These are phyloP conservation scores for Prionailurus bengalensis DNA, from an alignment of 2,113 vertebrate genomes.

Conservation along the genomic window DNA sequence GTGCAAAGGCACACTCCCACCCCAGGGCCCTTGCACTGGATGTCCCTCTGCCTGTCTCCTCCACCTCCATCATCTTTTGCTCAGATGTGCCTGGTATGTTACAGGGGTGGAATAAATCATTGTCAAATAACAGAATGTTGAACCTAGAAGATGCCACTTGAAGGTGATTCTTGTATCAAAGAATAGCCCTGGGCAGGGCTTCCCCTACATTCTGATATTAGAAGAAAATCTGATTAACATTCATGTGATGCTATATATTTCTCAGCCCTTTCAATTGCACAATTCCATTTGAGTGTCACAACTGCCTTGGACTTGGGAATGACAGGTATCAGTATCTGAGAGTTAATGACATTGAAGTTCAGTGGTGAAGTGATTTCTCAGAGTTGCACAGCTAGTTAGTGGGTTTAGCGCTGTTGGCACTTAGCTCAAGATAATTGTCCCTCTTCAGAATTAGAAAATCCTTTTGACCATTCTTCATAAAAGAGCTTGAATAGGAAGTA, in stretches of 20 bases:
- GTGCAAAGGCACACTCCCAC: not conserved
- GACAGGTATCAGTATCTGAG: not conserved
- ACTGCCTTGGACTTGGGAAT: not conserved
- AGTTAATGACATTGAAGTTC: not conserved
- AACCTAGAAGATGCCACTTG: not conserved
- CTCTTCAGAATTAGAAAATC: not conserved
- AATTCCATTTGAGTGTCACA: not conserved
- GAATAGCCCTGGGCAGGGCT: not conserved
- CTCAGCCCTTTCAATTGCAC: not conserved
- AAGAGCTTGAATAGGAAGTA: not conserved
- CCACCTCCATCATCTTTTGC: conserved; percentile 7
- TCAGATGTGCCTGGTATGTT: not conserved
- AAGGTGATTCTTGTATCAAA: not conserved
- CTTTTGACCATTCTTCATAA: not conserved
- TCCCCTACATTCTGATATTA: not conserved
- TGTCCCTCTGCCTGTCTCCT: not conserved
- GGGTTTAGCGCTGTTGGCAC: not conserved
- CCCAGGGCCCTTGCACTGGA: not conserved
- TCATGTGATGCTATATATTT: not conserved
- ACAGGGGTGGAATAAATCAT: not conserved
- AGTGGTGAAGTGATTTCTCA: not conserved
- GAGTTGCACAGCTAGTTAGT: not conserved
- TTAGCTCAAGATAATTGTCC: not conserved
- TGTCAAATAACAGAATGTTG: not conserved
- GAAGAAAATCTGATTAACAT: not conserved